phyloP scores from a whole-genome alignment of 2,888 invertebrate species.

The Conistra vaccinii region DNA sequence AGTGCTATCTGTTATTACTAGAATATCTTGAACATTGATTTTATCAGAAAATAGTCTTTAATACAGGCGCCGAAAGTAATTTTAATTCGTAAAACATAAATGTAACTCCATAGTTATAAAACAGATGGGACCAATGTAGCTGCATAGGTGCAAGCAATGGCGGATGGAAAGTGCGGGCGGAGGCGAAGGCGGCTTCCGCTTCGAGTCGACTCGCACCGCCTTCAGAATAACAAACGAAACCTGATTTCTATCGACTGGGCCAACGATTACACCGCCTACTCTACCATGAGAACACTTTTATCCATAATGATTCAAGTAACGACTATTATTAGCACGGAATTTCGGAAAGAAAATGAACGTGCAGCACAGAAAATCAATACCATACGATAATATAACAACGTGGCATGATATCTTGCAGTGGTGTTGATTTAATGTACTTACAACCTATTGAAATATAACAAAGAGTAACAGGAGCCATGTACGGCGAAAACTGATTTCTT shows the following conservation, averaged over 20 bases:
- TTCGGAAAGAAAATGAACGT: constrained; percentile 51
- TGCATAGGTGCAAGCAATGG: constrained; percentile 81
- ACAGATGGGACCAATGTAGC: constrained; percentile 79
- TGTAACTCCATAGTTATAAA: constrained; percentile 68
- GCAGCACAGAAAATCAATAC: constrained; percentile 45
- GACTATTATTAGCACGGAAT: constrained; percentile 64
- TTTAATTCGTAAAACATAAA: constrained; percentile 50
- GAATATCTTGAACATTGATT: background rate
- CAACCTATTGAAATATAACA: constrained; percentile 61
- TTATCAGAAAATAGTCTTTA: background rate
- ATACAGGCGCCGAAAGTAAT: constrained; percentile 13
- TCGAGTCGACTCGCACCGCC: constrained; percentile 81
- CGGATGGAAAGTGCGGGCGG: constrained; percentile 89
- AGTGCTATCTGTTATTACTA: background rate
- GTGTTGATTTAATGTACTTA: constrained; percentile 51
- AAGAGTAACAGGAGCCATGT: constrained; percentile 66
- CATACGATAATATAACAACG: constrained; percentile 29
- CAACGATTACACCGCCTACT: constrained; percentile 81
- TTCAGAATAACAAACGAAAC: constrained; percentile 90
- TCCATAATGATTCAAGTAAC: constrained; percentile 67
- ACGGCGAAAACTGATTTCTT: constrained; percentile 65
- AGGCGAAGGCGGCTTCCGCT: constrained; percentile 84
- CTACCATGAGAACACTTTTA: constrained; percentile 70
- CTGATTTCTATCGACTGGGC: constrained; percentile 89
- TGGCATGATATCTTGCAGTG: constrained; percentile 33